phyloP scores from a whole-genome alignment of 2,888 invertebrate genomes.

The Eurois occulta region DNA sequence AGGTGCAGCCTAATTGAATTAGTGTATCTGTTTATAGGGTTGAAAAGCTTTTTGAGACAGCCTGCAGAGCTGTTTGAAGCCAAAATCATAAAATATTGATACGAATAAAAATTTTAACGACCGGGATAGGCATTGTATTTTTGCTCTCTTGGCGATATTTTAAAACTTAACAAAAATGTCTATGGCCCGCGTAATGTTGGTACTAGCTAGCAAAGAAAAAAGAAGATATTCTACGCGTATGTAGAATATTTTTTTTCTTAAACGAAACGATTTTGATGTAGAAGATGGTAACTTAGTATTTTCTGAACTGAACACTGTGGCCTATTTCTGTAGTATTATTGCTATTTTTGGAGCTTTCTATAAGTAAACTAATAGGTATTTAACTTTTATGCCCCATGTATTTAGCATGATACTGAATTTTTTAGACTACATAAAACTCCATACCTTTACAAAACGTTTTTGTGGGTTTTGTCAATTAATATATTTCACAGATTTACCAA shows the following conservation, averaged over 20 bases:
- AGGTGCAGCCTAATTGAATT: not conserved
- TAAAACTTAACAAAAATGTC: slow-evolving; percentile 9
- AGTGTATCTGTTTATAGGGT: not conserved
- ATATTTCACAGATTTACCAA: slow-evolving; percentile 18
- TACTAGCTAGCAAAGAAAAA: not conserved
- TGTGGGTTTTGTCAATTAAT: not conserved
- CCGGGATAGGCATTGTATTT: slow-evolving; percentile 16
- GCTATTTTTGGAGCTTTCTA: slow-evolving; percentile 56
- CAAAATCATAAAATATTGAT: not conserved
- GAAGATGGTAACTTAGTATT: slow-evolving; percentile 1
- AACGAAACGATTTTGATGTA: slow-evolving; percentile 2
- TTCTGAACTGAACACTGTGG: slow-evolving; percentile 17
- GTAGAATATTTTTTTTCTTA: not conserved
- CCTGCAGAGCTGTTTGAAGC: not conserved
- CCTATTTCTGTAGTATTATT: slow-evolving; percentile 45
- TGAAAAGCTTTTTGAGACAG: no score
- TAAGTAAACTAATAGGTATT: slow-evolving; percentile 14
- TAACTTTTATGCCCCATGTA: slow-evolving; percentile 2
- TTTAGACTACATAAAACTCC: not conserved
- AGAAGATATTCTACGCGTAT: not conserved
- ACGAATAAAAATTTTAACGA: slow-evolving; percentile 5
- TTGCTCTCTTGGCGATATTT: slow-evolving; percentile 48
- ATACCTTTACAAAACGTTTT: not conserved
- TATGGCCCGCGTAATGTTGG: not conserved
- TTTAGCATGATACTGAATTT: slow-evolving; percentile 37